These are phyloP conservation scores for Phalacrocorax aristotelis DNA, from an alignment of 2,113 vertebrate genomes.

Conservation along the genomic window DNA sequence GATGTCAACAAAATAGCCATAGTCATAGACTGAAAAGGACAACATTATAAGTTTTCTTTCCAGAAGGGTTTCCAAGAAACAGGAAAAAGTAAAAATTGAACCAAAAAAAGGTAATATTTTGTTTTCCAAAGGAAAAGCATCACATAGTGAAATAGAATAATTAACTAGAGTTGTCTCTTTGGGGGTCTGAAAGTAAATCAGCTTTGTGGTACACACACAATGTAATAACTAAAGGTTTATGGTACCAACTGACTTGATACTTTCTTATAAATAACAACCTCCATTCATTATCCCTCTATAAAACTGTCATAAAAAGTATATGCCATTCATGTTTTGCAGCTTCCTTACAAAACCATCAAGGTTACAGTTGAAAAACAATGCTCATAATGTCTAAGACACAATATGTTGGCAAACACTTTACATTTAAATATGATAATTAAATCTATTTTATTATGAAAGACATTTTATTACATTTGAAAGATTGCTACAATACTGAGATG, in stretches of 20 bases:
- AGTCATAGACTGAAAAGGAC: neutral
- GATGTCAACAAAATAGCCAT: neutral
- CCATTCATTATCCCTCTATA: neutral
- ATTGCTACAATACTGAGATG: neutral
- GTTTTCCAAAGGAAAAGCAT: neutral
- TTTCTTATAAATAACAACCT: neutral
- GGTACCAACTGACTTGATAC: neutral
- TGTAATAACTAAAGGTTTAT: constrained; percentile 23
- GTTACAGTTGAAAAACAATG: neutral
- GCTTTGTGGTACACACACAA: neutral
- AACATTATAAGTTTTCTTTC: neutral
- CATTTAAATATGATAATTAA: neutral
- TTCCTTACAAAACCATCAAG: neutral
- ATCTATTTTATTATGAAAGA: neutral
- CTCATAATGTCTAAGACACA: neutral
- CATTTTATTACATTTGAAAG: neutral
- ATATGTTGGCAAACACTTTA: neutral
- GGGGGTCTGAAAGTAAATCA: neutral
- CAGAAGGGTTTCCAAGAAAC: neutral
- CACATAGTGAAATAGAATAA: neutral
- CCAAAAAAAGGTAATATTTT: neutral
- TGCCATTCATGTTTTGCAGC: neutral
- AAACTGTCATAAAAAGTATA: neutral
- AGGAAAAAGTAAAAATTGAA: neutral
- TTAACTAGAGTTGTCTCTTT: neutral